These are phyloP conservation scores for Calcarius lapponicus DNA, from an alignment of 2,797 vertebrate species.

Conservation along the genomic window DNA sequence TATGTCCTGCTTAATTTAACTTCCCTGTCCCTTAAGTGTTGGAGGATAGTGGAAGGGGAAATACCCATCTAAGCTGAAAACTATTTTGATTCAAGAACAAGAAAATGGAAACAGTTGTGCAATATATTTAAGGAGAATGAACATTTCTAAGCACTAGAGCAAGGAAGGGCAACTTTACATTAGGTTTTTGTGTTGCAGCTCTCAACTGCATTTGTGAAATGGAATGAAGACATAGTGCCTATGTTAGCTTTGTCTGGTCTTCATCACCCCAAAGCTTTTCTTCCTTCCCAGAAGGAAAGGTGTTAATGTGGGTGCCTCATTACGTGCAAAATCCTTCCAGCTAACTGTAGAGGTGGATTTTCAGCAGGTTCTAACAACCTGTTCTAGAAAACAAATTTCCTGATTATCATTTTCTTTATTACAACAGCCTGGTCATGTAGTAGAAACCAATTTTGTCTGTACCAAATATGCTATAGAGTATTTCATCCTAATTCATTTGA, in stretches of 20 bases:
- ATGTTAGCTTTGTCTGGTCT: not conserved
- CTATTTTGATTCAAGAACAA: not conserved
- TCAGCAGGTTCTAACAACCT: not conserved
- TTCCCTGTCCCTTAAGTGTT: not conserved
- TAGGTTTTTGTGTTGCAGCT: not conserved
- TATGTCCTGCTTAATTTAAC: not conserved
- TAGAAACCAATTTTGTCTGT: not conserved
- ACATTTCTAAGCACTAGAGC: not conserved
- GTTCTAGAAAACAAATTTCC: not conserved
- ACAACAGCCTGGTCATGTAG: not conserved
- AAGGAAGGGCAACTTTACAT: not conserved
- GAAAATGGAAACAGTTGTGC: not conserved
- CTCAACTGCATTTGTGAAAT: accelerated
- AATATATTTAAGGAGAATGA: not conserved
- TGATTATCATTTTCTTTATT: not conserved
- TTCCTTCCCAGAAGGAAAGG: not conserved
- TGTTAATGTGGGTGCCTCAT: not conserved
- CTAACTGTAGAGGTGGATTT: not conserved
- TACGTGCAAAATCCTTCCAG: not conserved
- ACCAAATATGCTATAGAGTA: not conserved
- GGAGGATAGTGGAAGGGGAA: not conserved
- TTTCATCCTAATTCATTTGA: not conserved
- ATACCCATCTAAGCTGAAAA: not conserved
- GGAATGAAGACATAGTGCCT: not conserved
- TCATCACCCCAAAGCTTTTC: not conserved